Evolutionary conservation across 1,140 invertebrate species (phyloP), one percentile per base, ranked within the genome.

Genomic region (Cotesia chilonis): DNA sequence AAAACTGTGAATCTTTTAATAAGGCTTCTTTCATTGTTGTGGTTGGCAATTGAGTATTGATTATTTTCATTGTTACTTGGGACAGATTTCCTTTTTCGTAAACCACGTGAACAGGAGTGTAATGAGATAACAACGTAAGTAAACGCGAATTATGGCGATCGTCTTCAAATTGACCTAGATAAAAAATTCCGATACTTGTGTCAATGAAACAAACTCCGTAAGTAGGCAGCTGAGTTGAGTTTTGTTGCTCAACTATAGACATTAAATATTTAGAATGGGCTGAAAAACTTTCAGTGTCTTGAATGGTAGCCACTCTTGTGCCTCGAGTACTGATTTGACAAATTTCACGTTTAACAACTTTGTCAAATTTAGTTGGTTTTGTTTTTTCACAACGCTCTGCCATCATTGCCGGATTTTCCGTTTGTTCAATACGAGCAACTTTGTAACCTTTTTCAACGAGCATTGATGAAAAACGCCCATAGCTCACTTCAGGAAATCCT

Each of bases 361-460:
- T 95, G 80, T 97, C 94, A 85, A 91, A 93, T 82, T 95, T 95
- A 0, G 90, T 91, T 17, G 87, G 28, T 73, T 87, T 88, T 1
- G 52, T 68, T 74, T 87, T 90, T 86, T 92, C 95, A 79, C 91
- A 92, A 73, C 97, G 89, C 79, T 95, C 90, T 10, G 89, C 89
- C 94, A 98, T 95, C 95, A 96, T 96, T 61, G 97, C 95, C 1
- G 97, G 97, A 7, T 96, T 99, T 88, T 99, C 98, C 0, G 97
- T 99, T 88, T 99, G 98, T 85, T 99, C 98, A 17, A 99, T 91
- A 28, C 98, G 88, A 0, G 96, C 97, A 4, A 99, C 93, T 88
- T 98, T 99, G 83, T 96, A 98, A 0, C 98, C 98, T 84, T 94
- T 94, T 75, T 96, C 93, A 66, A 99, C 91, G 0, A 99, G 85